A percentile compares a stretch with the other conserved stretches of the same genome.
Evolutionary conservation across 2,888 invertebrate species (phyloP).

Genomic region (Apeira syringaria): DNA sequence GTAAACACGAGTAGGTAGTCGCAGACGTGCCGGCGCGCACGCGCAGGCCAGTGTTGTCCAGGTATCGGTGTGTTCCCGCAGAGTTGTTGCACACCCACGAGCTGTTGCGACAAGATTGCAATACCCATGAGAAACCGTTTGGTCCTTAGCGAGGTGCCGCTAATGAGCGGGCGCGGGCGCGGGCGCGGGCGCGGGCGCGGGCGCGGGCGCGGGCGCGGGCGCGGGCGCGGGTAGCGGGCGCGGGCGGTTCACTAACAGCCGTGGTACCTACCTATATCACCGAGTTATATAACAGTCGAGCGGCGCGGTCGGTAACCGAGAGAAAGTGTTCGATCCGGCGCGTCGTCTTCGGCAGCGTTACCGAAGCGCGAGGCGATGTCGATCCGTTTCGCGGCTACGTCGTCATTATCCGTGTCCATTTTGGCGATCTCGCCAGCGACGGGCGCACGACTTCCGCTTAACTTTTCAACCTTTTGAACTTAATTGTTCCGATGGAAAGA

Average conservation of each 20-base stretch:
- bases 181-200: too few species aligned
- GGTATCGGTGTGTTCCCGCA: slow-evolving; percentile 20
- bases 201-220: too few species aligned
- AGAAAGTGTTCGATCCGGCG: slow-evolving; percentile 65
- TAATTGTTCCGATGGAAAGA: too few species aligned
- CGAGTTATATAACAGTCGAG: slow-evolving; percentile 44
- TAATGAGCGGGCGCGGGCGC: too few species aligned
- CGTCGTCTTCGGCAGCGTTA: slow-evolving; percentile 46
- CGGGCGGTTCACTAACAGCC: slow-evolving; percentile 42
- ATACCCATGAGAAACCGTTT: slow-evolving; percentile 32
- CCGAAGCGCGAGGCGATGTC: slow-evolving; percentile 49
- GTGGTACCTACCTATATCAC: slow-evolving; percentile 34
- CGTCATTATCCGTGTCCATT: slow-evolving; percentile 34
- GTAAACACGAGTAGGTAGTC: too few species aligned
- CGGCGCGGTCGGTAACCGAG: slow-evolving; percentile 41
- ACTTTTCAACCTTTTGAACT: slow-evolving; percentile 3
- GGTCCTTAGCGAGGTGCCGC: slow-evolving; percentile 41
- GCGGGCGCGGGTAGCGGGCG: too few species aligned
- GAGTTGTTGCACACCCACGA: slow-evolving; percentile 23
- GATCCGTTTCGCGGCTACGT: slow-evolving; percentile 39
- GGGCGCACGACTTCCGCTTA: slow-evolving; percentile 18
- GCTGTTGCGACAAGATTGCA: slow-evolving; percentile 20
- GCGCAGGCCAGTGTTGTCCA: slow-evolving; percentile 13
- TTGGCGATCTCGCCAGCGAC: slow-evolving; percentile 22
- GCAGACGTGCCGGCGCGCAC: slow-evolving; percentile 5